These are phyloP conservation scores for Pterocles gutturalis DNA, from an alignment of 2,113 vertebrate genomes.

Conservation along the genomic window DNA sequence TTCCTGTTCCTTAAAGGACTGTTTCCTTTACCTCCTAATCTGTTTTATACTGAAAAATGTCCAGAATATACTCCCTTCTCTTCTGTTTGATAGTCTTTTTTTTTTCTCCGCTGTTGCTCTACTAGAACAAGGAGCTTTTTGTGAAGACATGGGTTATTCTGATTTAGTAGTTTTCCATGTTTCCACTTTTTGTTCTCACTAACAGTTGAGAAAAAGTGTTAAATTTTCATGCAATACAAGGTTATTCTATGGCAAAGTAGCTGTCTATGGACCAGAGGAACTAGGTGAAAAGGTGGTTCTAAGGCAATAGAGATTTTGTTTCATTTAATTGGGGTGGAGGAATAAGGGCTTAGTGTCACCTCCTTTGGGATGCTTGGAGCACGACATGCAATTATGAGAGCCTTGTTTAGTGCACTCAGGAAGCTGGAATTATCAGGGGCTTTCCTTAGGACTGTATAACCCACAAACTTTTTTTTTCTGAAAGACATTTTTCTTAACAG, in stretches of 20 bases:
- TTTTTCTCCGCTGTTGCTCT: not conserved
- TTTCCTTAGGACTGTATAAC: not conserved
- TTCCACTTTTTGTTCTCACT: not conserved
- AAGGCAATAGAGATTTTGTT: not conserved
- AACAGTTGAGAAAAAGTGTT: not conserved
- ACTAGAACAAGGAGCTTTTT: not conserved
- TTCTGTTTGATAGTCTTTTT: not conserved
- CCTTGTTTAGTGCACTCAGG: not conserved
- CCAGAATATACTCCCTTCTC: not conserved
- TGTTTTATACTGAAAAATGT: not conserved
- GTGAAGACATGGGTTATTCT: not conserved
- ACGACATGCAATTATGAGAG: not conserved
- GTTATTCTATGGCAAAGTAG: not conserved
- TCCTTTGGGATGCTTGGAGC: conserved; percentile 31
- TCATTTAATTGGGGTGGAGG: conserved; percentile 1
- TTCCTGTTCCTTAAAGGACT: not conserved
- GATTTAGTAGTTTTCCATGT: not conserved
- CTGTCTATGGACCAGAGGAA: not conserved
- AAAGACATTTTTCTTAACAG: conserved; percentile 4
- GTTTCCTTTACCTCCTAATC: not conserved
- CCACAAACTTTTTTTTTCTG: not conserved
- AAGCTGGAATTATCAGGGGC: conserved; percentile 5
- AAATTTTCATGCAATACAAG: not conserved
- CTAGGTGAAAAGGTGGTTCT: not conserved
- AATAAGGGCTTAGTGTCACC: not conserved